Percentiles rank a stretch among this genome's conserved stretches.
Evolutionary conservation across 2,113 vertebrate species (phyloP).

Genomic region (Micromys minutus): DNA sequence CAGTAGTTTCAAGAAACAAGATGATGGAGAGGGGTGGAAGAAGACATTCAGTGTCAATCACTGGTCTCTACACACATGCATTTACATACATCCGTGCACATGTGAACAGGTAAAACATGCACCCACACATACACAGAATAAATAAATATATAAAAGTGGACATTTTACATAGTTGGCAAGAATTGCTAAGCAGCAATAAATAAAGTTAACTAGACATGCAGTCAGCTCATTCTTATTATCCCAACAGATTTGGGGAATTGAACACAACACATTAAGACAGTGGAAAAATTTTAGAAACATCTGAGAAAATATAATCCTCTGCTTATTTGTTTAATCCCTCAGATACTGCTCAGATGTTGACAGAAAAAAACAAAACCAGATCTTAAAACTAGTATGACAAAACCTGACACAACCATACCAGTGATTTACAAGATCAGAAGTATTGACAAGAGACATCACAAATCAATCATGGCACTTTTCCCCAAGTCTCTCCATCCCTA

Average conservation of each 20-base stretch:
- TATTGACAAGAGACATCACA: not conserved
- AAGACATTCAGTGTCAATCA: not conserved
- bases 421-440: not conserved
- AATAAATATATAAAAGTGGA: not conserved
- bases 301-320: not conserved
- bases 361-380: not conserved
- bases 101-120: not conserved
- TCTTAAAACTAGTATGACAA: not conserved
- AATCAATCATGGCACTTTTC: not conserved
- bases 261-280: not conserved
- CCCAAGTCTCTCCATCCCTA: not conserved
- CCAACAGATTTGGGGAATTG: not conserved
- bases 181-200: not conserved
- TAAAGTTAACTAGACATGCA: not conserved
- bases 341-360: not conserved
- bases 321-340: constrained; percentile 5
- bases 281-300: not conserved
- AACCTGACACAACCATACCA: fast-evolving
- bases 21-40: not conserved
- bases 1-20: not conserved
- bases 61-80: not conserved
- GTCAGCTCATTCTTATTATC: not conserved
- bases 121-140: not conserved
- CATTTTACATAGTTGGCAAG: not conserved
- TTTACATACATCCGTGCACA: too few species aligned